phyloP scores from a whole-genome alignment of 2,888 invertebrate genomes.

The Linnaemya tessellans region DNA sequence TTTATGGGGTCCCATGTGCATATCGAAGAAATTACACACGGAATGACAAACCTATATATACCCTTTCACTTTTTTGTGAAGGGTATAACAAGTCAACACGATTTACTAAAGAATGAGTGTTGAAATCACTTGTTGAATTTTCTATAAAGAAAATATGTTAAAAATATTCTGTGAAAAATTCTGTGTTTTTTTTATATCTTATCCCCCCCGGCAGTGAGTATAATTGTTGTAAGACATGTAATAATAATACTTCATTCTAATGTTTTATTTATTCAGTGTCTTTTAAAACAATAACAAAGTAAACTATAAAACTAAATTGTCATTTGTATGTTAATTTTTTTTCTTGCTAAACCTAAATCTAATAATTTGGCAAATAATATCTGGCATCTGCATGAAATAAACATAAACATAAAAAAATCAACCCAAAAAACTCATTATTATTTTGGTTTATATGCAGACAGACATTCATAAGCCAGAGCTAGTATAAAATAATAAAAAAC shows the following conservation, averaged over 20 bases:
- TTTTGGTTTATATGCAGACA: conserved; percentile 15
- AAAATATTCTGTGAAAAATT: too few species aligned
- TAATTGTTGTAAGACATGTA: background rate
- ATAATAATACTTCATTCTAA: background rate
- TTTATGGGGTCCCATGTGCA: too few species aligned
- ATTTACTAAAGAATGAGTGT: too few species aligned
- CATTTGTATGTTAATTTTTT: conserved; percentile 64
- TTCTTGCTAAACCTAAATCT: conserved; percentile 8
- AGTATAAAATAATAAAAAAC: conserved; percentile 20
- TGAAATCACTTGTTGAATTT: too few species aligned
- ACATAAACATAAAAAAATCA: conserved; percentile 45
- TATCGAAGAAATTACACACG: too few species aligned
- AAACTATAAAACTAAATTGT: conserved; percentile 31
- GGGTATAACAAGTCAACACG: too few species aligned
- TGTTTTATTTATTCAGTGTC: conserved; percentile 17
- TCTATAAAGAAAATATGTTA: too few species aligned
- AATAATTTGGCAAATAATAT: conserved; percentile 56
- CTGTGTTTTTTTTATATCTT: too few species aligned
- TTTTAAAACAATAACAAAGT: conserved; percentile 27
- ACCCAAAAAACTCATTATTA: conserved; percentile 32
- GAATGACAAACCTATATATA: too few species aligned
- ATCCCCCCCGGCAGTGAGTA: background rate
- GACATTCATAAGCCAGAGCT: background rate
- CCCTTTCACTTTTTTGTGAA: too few species aligned
- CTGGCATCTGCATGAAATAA: conserved; percentile 60